Percentiles rank a stretch among this genome's conserved stretches.
These are phyloP conservation scores for Papilio gigon DNA, from an alignment of 2,888 invertebrate species.

Conservation along the genomic window DNA sequence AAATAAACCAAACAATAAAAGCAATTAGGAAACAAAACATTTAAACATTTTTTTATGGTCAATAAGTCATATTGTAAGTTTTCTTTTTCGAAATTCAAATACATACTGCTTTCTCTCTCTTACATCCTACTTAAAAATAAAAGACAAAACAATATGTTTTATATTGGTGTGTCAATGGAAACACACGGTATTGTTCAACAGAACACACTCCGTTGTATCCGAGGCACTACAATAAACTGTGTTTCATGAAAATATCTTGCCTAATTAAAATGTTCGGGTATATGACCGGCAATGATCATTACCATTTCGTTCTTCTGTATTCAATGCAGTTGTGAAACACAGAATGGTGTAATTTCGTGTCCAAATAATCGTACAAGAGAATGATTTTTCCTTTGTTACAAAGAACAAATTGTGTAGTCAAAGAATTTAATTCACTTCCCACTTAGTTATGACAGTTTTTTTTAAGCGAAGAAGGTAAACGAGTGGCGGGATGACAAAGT, in stretches of 20 bases:
- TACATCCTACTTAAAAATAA: no score
- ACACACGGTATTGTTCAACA: neutral
- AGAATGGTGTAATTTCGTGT: slow-evolving; percentile 13
- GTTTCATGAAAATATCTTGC: neutral
- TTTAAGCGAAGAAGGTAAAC: no score
- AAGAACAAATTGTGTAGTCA: neutral
- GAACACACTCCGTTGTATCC: neutral
- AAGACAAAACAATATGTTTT: no score
- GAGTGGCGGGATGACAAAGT: no score
- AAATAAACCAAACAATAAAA: no score
- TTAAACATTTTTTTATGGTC: no score
- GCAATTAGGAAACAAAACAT: no score
- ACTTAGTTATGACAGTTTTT: neutral
- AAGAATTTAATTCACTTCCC: neutral
- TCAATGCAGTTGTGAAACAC: neutral
- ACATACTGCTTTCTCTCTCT: no score
- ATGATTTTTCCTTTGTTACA: slow-evolving; percentile 5
- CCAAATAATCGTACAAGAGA: neutral
- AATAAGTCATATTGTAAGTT: no score
- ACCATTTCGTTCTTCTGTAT: neutral
- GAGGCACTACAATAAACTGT: neutral
- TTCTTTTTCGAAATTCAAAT: no score
- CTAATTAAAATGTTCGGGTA: slow-evolving; percentile 22
- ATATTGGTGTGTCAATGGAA: no score
- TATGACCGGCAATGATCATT: slow-evolving; percentile 4